phyloP scores from a whole-genome alignment of 2,113 vertebrate genomes.

The Psittacus erithacus region DNA sequence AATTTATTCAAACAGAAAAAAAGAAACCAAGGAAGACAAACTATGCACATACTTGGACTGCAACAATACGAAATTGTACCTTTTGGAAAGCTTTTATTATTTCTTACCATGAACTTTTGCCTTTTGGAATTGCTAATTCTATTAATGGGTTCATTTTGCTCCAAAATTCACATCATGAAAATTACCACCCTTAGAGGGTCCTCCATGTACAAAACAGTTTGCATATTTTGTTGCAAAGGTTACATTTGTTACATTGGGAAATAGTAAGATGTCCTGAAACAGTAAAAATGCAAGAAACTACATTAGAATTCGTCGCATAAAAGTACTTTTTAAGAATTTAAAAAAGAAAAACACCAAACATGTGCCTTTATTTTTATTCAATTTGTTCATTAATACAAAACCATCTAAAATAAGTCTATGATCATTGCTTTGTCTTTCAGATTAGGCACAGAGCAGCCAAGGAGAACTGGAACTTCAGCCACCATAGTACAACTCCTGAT shows the following conservation, averaged over 20 bases:
- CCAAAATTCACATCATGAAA: constrained; percentile 70
- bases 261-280: constrained; percentile 44
- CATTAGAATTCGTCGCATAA: not conserved
- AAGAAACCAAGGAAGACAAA: not conserved
- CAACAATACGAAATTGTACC: constrained; percentile 45
- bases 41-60: not conserved
- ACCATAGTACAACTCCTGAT: accelerated
- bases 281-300: constrained; percentile 36
- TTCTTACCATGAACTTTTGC: constrained; percentile 64
- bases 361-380: constrained; percentile 31
- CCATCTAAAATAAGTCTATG: not conserved
- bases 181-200: constrained; percentile 43
- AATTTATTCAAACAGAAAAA: constrained; percentile 24
- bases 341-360: not conserved
- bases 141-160: constrained; percentile 69
- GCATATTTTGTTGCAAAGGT: constrained; percentile 48
- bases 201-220: constrained; percentile 32
- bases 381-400: not conserved
- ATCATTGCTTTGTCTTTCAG: not conserved
- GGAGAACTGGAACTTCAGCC: not conserved
- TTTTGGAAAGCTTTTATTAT: constrained; percentile 55
- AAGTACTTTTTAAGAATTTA: not conserved
- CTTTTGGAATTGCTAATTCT: constrained; percentile 73
- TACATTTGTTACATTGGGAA: constrained; percentile 12
- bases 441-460: not conserved